A percentile compares a stretch with the other conserved stretches of the same genome.
These are phyloP conservation scores for Spodoptera exigua DNA, from an alignment of 2,888 invertebrate genomes.

Conservation along the genomic window DNA sequence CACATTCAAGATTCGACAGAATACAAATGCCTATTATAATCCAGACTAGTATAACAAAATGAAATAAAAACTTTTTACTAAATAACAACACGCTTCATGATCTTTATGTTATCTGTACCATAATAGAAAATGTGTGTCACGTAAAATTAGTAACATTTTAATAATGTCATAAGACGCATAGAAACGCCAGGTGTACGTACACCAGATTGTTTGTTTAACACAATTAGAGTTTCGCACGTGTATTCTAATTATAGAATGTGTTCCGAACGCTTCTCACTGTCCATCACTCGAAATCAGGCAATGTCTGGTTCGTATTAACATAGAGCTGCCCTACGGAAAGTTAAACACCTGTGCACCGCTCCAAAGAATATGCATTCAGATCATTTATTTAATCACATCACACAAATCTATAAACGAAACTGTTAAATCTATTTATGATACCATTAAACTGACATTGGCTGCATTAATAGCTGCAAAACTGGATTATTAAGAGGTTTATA, in stretches of 20 bases:
- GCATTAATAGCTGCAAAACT: constrained; percentile 66
- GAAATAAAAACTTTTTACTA: constrained; percentile 19
- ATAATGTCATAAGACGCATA: constrained; percentile 65
- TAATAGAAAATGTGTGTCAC: constrained; percentile 28
- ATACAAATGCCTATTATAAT: constrained; percentile 21
- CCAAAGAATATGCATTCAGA: constrained; percentile 56
- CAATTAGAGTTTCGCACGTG: constrained; percentile 86
- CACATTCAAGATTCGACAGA: constrained; percentile 16
- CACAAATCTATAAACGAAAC: constrained; percentile 39
- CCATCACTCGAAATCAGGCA: constrained; percentile 81
- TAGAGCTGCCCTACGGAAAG: constrained; percentile 67
- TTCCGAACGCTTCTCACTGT: constrained; percentile 77
- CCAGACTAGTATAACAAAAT: constrained; percentile 22
- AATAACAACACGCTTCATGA: constrained; percentile 19
- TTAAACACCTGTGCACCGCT: constrained; percentile 64
- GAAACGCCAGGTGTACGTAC: constrained; percentile 76
- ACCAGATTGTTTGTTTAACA: constrained; percentile 84
- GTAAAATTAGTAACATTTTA: constrained; percentile 49
- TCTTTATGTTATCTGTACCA: constrained; percentile 12
- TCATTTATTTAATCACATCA: constrained; percentile 24
- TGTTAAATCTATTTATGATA: constrained; percentile 39
- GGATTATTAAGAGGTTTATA: constrained; percentile 69
- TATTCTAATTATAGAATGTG: constrained; percentile 80
- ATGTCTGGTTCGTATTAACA: constrained; percentile 76
- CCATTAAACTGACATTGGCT: constrained; percentile 42